Conservation (phyloP, 2,888 invertebrate genomes). For the Ormyrus thymus region DNA sequence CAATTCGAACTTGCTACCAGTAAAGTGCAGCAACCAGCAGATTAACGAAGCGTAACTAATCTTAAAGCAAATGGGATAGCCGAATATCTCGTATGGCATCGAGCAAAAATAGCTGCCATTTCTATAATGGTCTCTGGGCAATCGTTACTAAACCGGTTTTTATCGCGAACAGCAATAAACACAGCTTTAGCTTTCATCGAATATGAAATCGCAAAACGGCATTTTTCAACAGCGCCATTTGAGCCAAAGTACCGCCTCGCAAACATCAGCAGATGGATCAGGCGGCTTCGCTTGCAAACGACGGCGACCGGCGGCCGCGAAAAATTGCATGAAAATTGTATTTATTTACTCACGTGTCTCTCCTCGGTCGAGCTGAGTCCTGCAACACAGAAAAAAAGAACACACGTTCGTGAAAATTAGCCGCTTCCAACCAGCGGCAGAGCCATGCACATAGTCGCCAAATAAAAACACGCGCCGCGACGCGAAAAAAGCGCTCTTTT, state of each 20-base stretch:
- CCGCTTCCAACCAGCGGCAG: not conserved
- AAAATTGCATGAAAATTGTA: conserved; percentile 51
- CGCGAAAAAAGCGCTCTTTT: conserved; percentile 22
- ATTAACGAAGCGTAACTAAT: no score
- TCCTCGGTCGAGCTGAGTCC: conserved; percentile 81
- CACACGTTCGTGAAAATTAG: conserved; percentile 49
- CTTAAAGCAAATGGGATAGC: no score
- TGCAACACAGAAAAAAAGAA: conserved; percentile 70
- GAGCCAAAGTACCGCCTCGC: conserved; percentile 1
- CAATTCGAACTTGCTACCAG: no score
- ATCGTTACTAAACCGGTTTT: no score
- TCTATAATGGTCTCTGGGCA: no score
- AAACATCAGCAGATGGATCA: not conserved
- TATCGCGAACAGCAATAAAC: no score
- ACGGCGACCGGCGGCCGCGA: conserved; percentile 23
- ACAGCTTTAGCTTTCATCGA: no score
- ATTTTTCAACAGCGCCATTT: not conserved
- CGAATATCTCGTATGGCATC: no score
- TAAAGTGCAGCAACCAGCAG: no score
- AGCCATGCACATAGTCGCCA: not conserved
- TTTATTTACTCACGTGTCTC: conserved; percentile 79
- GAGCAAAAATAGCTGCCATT: no score
- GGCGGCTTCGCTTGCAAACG: not conserved
- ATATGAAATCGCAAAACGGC: no score
- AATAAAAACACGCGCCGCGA: conserved; percentile 19